These are phyloP conservation scores for Trachurus trachurus DNA, from an alignment of 2,797 vertebrate species.

Conservation along the genomic window DNA sequence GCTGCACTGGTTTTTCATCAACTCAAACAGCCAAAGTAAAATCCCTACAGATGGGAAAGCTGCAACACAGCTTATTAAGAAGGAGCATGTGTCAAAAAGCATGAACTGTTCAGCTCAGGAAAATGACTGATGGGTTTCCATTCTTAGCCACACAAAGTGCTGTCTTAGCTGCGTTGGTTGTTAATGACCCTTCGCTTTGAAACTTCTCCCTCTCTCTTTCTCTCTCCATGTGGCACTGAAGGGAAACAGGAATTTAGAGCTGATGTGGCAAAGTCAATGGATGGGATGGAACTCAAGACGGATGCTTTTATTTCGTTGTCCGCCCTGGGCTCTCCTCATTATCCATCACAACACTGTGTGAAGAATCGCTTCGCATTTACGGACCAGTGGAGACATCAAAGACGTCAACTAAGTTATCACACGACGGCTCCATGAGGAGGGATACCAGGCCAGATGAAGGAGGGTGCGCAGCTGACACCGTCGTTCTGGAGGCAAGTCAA, in stretches of 20 bases:
- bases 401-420: constrained; percentile 48
- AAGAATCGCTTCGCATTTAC: constrained; percentile 68
- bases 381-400: constrained; percentile 64
- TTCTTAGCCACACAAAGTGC: constrained; percentile 50
- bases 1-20: constrained; percentile 15
- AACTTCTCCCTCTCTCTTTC: constrained; percentile 31
- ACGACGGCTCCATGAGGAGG: constrained; percentile 40
- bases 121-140: constrained; percentile 54
- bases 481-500: constrained; percentile 57
- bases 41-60: constrained; percentile 39
- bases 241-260: constrained; percentile 42
- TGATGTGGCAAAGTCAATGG: constrained; percentile 37
- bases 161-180: constrained; percentile 24
- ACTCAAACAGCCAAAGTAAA: constrained; percentile 18
- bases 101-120: constrained; percentile 27
- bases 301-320: constrained; percentile 53
- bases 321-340: constrained; percentile 55
- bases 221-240: constrained; percentile 51
- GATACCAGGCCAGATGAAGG: constrained; percentile 57
- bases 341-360: constrained; percentile 46
- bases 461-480: constrained; percentile 62
- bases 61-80: constrained; percentile 35
- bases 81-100: constrained; percentile 26
- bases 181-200: constrained; percentile 48
- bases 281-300: constrained; percentile 23